Conservation (phyloP, 1,140 invertebrate genomes). For the Drosophila gunungcola region DNA sequence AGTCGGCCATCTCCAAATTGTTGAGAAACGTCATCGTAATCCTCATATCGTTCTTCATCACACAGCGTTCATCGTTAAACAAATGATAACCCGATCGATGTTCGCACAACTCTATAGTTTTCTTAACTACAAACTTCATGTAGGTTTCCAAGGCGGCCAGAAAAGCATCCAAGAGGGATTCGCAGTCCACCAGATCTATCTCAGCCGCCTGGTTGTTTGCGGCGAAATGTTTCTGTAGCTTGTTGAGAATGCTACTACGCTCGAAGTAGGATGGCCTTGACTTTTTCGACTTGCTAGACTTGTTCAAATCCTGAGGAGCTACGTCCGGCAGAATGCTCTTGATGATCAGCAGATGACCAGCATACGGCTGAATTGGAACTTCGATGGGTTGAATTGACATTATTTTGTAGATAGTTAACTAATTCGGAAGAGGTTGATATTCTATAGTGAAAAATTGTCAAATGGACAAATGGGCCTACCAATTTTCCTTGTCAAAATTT, state of each 20-base stretch:
- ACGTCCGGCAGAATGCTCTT: conserved; percentile 23
- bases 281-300: not conserved
- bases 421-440: not conserved
- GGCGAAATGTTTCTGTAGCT: conserved; percentile 13
- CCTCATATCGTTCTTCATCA: conserved; percentile 23
- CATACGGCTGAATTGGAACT: conserved; percentile 51
- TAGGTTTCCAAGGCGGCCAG: conserved; percentile 54
- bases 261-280: conserved; percentile 32
- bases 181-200: not conserved
- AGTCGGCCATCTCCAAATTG: conserved; percentile 35
- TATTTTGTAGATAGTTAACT: not conserved
- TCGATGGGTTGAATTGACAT: conserved; percentile 7
- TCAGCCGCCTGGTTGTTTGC: not conserved
- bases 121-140: conserved; percentile 25
- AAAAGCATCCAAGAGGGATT: conserved; percentile 30
- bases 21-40: conserved; percentile 54
- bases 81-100: conserved; percentile 43
- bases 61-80: conserved; percentile 21
- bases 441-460: not conserved
- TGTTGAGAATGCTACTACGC: conserved; percentile 11
- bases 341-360: conserved; percentile 45
- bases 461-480: not conserved
- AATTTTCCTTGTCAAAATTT: too few species aligned
- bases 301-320: not conserved
- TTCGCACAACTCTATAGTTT: conserved; percentile 34